Base-by-base conservation (phyloP, 2,888 invertebrate species). In the Camponotus fellah region DNA sequence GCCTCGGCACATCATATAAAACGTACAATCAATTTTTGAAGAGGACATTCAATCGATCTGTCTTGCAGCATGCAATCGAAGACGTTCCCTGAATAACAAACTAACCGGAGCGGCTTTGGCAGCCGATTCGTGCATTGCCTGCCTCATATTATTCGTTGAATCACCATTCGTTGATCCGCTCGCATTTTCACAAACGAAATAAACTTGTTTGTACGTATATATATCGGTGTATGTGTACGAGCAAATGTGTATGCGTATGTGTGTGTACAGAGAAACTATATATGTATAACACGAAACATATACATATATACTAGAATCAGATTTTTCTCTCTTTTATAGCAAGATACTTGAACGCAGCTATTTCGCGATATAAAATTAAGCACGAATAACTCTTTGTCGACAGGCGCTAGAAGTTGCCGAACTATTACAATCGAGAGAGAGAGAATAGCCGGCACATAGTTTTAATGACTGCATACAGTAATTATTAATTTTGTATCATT, bases 21-120 rank as follows among this genome's bases (percentile, higher is more conserved):
- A 84, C 71, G 84, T 62, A 64, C 68, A 65, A 86, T 86, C 84
- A 82, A 86, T 86, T 86, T 86, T 86, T 85, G 66, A 86, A 76
- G 84, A 86, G 84, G 82, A 84, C 85, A 77, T 53, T 81, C 82
- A 72, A 85, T 85, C 82, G 85, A 84, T 82, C 56, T 84, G 64
- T 77, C 71, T 56, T 66, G 71, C 62, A 62, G 71, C 71, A 65
- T 85, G 74, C 71, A 80, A 84, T 81, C 81, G 53, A 84, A 84
- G 72, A 84, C 65, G 72, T 72, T 69, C 58, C 81, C 40, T 68
- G 83, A 83, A 83, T 80, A 80, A 83, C 83, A 65, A 64, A 72
- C 65, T 66, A 80, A 65, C 77, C 82, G 68, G 32, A 77, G 77
- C 79, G 64, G 21, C 83, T 83, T 84, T 84, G 81, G 62, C 46